These are phyloP conservation scores for Philotrypesis tridentata DNA, from an alignment of 1,140 invertebrate species.

Conservation along the genomic window DNA sequence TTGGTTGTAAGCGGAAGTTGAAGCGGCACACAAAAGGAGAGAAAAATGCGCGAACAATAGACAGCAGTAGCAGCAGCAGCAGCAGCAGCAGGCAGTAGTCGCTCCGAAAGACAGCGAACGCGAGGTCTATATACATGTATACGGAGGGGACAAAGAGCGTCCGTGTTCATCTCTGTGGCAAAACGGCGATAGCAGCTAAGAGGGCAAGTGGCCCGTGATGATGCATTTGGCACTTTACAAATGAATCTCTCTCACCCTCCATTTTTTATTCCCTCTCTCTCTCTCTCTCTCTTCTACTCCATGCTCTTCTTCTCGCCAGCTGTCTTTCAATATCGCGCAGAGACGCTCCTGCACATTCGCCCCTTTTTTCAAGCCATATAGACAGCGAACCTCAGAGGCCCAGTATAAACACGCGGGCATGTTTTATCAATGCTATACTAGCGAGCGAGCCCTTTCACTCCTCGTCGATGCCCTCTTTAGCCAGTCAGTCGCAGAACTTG, in stretches of 20 bases:
- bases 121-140: not conserved
- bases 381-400: conserved; percentile 6
- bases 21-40: conserved; percentile 25
- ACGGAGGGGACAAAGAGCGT: not conserved
- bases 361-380: not conserved
- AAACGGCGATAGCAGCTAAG: conserved; percentile 42
- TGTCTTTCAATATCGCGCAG: no score
- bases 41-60: conserved; percentile 33
- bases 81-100: not conserved
- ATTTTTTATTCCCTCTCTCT: conserved; percentile 1
- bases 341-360: conserved; percentile 1
- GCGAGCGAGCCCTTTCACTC: conserved; percentile 25
- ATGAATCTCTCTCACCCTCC: conserved; percentile 22
- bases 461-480: not conserved
- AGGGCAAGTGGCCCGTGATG: conserved; percentile 47
- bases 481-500: conserved; percentile 11
- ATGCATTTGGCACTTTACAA: conserved; percentile 50
- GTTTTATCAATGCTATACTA: conserved; percentile 48
- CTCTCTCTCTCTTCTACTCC: not conserved
- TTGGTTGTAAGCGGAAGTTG: conserved; percentile 31
- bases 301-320: no score
- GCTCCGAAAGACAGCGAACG: not conserved
- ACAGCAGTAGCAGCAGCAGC: not conserved
- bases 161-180: conserved; percentile 39
- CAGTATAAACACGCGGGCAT: conserved; percentile 17